Conservation (phyloP, 2,113 vertebrate genomes). For the Ariopsis seemanni region DNA sequence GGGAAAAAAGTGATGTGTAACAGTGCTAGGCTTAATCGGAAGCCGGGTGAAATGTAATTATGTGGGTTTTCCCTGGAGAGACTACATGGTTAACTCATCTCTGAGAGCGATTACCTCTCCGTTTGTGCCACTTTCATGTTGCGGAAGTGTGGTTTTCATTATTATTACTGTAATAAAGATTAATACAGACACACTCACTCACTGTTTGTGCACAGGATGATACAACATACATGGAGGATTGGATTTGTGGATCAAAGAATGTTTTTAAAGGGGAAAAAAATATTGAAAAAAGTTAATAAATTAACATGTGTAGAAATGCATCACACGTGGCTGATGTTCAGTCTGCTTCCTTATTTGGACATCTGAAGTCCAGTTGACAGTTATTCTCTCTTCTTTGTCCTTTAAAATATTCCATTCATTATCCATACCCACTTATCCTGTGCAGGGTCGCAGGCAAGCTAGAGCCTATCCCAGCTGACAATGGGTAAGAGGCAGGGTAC, state of each 20-base stretch:
- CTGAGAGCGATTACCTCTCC: constrained; percentile 31
- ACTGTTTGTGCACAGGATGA: not conserved
- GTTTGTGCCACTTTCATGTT: constrained; percentile 37
- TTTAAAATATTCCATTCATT: too few species aligned
- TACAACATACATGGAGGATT: not conserved
- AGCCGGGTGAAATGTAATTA: constrained; percentile 33
- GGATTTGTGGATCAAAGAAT: not conserved
- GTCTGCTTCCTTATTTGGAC: not conserved
- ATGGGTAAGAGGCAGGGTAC: too few species aligned
- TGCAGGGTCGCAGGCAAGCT: too few species aligned
- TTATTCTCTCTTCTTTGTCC: not conserved
- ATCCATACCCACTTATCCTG: too few species aligned
- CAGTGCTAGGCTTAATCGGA: constrained; percentile 18
- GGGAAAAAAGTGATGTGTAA: not conserved
- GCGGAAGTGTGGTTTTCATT: constrained; percentile 20
- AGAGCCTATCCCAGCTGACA: too few species aligned
- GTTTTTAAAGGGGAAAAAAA: not conserved
- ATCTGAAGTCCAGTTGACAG: not conserved
- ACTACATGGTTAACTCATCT: constrained; percentile 26
- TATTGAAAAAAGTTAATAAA: not conserved
- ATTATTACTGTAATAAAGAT: constrained; percentile 32
- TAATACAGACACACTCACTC: constrained; percentile 1
- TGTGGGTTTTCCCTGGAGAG: constrained; percentile 25
- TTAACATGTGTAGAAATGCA: not conserved
- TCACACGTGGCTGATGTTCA: not conserved